Conservation (phyloP, 2,888 invertebrate species). For the Metopia argyrocephala region DNA sequence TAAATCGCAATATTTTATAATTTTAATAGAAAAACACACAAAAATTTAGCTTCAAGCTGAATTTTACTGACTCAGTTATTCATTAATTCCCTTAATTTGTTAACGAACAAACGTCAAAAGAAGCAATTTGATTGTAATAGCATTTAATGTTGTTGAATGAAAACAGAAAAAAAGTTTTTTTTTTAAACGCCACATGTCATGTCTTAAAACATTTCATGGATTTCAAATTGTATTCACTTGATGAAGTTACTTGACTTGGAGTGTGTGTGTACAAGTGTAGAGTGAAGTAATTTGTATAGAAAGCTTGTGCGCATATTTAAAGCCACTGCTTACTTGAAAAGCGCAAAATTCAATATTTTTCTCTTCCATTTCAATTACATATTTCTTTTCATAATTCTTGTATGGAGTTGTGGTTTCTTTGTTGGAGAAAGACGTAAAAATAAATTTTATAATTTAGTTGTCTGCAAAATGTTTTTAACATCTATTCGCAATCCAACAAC, state of each 20-base stretch:
- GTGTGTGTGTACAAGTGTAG: background rate
- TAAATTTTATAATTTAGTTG: constrained; percentile 41
- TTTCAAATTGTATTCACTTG: constrained; percentile 10
- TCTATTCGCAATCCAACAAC: constrained; percentile 43
- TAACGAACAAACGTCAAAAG: background rate
- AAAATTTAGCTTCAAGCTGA: constrained; percentile 11
- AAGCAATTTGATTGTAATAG: background rate
- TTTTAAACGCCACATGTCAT: constrained; percentile 10
- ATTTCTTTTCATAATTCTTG: background rate
- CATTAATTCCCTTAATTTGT: constrained; percentile 20
- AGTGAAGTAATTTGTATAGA: constrained; percentile 10
- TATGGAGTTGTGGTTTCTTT: background rate
- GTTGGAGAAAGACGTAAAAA: background rate
- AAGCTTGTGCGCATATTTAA: constrained; percentile 39
- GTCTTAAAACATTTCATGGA: constrained; percentile 19
- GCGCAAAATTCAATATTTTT: constrained; percentile 25
- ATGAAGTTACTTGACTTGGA: background rate
- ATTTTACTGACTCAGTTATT: background rate
- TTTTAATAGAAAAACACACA: background rate
- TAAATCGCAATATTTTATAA: constrained; percentile 24
- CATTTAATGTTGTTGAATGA: background rate
- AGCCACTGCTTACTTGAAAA: constrained; percentile 22
- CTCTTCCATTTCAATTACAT: background rate
- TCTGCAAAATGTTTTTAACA: constrained; percentile 23
- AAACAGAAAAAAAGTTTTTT: background rate